A percentile compares a stretch with the other conserved stretches of the same genome.
Conservation (phyloP, 1,140 invertebrate genomes). For the Lethocerus indicus region DNA sequence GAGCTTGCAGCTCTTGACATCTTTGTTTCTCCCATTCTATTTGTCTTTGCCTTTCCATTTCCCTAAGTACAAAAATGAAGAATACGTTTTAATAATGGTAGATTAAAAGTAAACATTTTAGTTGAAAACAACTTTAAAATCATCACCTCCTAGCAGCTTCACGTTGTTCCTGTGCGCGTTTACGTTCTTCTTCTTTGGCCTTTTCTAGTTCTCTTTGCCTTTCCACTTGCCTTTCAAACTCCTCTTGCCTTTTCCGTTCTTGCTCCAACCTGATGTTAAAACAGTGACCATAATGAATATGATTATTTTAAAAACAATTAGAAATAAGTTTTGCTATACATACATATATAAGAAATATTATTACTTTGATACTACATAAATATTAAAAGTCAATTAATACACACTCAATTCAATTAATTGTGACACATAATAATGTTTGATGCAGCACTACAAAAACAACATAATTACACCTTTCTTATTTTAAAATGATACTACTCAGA, state of each 20-base stretch:
- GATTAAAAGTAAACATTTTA: neutral
- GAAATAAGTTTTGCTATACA: no score
- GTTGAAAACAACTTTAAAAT: neutral
- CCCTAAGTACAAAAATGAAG: constrained; percentile 36
- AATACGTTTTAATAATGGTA: constrained; percentile 5
- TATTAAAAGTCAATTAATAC: no score
- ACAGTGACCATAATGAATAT: neutral
- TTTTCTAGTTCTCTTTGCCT: constrained; percentile 67
- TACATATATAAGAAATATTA: no score
- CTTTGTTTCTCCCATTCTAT: constrained; percentile 93
- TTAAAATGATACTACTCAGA: neutral
- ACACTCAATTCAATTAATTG: no score
- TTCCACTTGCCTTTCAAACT: constrained; percentile 59
- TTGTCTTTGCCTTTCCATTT: constrained; percentile 88
- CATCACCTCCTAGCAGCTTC: constrained; percentile 18
- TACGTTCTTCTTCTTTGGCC: constrained; percentile 49
- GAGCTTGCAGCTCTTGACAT: constrained; percentile 64
- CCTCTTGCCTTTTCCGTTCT: constrained; percentile 44
- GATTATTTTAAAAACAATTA: neutral
- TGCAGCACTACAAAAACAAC: no score
- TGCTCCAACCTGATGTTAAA: constrained; percentile 31
- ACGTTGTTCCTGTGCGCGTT: constrained; percentile 54
- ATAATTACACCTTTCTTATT: no score
- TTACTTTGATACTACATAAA: no score
- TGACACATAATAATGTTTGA: no score